Conservation (phyloP, 2,797 vertebrate species). For the Syngnathus acus region DNA sequence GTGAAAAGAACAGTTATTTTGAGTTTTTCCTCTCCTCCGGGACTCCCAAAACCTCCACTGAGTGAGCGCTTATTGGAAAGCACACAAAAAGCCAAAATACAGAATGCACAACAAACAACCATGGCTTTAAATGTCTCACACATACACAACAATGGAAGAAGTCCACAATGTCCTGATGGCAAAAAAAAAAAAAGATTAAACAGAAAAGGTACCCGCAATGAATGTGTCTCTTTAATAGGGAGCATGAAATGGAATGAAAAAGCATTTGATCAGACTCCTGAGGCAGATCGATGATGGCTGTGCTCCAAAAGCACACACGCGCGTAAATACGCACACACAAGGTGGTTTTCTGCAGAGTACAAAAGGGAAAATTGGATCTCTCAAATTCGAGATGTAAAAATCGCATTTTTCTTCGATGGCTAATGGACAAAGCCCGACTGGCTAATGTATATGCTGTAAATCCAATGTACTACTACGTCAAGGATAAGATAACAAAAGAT, state of each 20-base stretch:
- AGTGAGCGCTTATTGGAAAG: slow-evolving; percentile 1
- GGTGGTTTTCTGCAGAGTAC: background rate
- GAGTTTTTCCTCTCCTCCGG: background rate
- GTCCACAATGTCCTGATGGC: background rate
- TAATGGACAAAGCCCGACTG: background rate
- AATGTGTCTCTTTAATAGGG: slow-evolving; percentile 21
- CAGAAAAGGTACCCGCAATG: background rate
- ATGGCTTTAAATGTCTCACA: background rate
- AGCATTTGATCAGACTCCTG: slow-evolving; percentile 27
- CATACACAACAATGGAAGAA: background rate
- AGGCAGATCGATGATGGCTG: slow-evolving; percentile 28
- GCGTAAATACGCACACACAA: background rate
- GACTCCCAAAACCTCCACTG: slow-evolving; percentile 2
- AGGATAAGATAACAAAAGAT: background rate
- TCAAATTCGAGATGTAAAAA: background rate
- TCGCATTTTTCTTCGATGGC: background rate
- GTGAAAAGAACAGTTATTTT: background rate
- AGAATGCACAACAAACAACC: slow-evolving; percentile 2
- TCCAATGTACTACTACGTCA: background rate
- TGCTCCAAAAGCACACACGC: background rate
- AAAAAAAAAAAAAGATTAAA: background rate
- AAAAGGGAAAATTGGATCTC: background rate
- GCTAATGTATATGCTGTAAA: background rate
- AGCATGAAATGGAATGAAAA: slow-evolving; percentile 34
- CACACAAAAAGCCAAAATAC: background rate